Evolutionary conservation across 2,888 invertebrate species (phyloP).

Genomic region (Malthinus seriepunctatus): DNA sequence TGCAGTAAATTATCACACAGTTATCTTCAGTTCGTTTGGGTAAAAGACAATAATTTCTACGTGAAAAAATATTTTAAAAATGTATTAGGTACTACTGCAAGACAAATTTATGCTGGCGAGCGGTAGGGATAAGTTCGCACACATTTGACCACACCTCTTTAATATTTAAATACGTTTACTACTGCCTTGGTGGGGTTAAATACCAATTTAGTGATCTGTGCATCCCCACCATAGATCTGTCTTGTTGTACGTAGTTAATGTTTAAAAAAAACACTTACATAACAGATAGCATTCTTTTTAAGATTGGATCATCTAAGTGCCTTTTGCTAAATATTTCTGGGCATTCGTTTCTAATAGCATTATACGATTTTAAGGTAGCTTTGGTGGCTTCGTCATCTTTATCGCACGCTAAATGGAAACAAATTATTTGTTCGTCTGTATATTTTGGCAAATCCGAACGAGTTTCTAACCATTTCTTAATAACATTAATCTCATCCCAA

Average conservation of each 20-base stretch:
- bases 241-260: no score
- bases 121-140: no score
- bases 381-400: constrained; percentile 63
- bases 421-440: constrained; percentile 64
- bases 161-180: no score
- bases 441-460: constrained; percentile 39
- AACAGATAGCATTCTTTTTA: no score
- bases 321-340: constrained; percentile 68
- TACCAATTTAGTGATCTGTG: no score
- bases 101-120: no score
- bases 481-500: neutral
- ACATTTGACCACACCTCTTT: no score
- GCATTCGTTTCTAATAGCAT: constrained; percentile 60
- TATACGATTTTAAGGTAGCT: constrained; percentile 67
- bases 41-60: constrained; percentile 52
- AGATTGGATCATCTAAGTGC: constrained; percentile 49
- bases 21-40: constrained; percentile 64
- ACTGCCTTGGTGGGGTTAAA: no score
- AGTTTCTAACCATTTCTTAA: constrained; percentile 37
- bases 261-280: no score
- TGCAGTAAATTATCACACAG: constrained; percentile 64
- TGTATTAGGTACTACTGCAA: no score
- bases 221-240: no score
- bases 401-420: constrained; percentile 62
- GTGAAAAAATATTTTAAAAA: neutral